phyloP scores from a whole-genome alignment of 2,797 vertebrate species.

The Danio choprae region DNA sequence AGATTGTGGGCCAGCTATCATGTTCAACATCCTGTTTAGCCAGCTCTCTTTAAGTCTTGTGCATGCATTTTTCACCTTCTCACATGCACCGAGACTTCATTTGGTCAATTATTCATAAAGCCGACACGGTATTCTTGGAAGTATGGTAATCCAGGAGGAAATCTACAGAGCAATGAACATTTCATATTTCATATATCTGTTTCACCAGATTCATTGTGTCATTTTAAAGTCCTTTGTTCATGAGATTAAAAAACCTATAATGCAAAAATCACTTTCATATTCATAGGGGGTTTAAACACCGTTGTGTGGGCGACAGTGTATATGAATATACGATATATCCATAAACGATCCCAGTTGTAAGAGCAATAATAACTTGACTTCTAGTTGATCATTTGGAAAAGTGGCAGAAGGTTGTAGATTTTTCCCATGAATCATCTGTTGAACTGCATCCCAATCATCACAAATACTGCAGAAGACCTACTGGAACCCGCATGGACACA shows the following conservation, averaged over 20 bases:
- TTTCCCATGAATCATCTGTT: too few relatives aligned
- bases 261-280: too few relatives aligned
- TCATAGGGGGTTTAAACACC: too few relatives aligned
- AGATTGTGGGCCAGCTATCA: conserved; percentile 1
- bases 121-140: conserved; percentile 28
- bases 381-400: too few relatives aligned
- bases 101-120: conserved; percentile 60
- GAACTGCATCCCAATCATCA: too few relatives aligned
- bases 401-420: too few relatives aligned
- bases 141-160: conserved; percentile 35
- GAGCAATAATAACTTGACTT: too few relatives aligned
- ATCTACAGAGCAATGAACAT: conserved; percentile 40
- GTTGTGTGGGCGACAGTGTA: too few relatives aligned
- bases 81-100: conserved; percentile 36
- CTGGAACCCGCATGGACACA: too few relatives aligned
- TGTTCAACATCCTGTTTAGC: conserved; percentile 51
- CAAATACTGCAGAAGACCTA: too few relatives aligned
- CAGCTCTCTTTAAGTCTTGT: conserved; percentile 35
- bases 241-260: not conserved
- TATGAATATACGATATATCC: too few relatives aligned
- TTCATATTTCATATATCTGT: conserved; percentile 39
- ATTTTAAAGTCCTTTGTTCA: not conserved
- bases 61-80: conserved; percentile 49
- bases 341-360: too few relatives aligned
- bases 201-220: not conserved